Conservation (phyloP, 2,797 vertebrate species). For the Crocidura indochinensis region DNA sequence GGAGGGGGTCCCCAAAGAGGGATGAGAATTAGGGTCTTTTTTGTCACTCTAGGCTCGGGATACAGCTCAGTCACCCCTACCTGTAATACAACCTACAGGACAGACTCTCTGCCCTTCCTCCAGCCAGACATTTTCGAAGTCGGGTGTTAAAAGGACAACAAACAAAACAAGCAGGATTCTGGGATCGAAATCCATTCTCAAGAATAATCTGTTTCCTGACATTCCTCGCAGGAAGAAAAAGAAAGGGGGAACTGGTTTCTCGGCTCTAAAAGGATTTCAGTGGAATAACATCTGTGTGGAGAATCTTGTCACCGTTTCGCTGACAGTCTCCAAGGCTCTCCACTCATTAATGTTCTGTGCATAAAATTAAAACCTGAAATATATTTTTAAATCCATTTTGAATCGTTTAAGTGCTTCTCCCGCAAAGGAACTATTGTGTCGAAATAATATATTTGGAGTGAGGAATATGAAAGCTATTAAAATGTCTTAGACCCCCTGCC, state of each 20-base stretch:
- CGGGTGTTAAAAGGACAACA: conserved; percentile 57
- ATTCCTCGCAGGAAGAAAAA: conserved; percentile 78
- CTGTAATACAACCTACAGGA: too few species aligned
- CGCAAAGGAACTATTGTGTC: conserved; percentile 92
- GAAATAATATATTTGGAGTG: conserved; percentile 90
- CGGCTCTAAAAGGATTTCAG: conserved; percentile 89
- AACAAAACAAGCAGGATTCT: conserved; percentile 68
- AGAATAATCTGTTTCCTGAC: conserved; percentile 89
- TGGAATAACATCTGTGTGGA: conserved; percentile 91
- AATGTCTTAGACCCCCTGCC: conserved; percentile 88
- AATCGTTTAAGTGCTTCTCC: conserved; percentile 91
- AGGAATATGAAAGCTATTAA: conserved; percentile 90
- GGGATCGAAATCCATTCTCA: conserved; percentile 89
- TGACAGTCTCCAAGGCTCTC: conserved; percentile 91
- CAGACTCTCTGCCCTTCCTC: too few species aligned
- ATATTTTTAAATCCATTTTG: conserved; percentile 91
- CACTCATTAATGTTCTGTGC: conserved; percentile 91
- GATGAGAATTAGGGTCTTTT: too few species aligned
- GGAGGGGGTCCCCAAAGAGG: too few species aligned
- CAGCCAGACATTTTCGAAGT: conserved; percentile 19
- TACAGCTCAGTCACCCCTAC: too few species aligned
- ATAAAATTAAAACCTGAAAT: conserved; percentile 93
- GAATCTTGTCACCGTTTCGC: conserved; percentile 91
- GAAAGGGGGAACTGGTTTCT: conserved; percentile 87
- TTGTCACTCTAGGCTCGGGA: too few species aligned